Evolutionary conservation across 2,888 invertebrate species (phyloP).

Genomic region (Emesis castigata): DNA sequence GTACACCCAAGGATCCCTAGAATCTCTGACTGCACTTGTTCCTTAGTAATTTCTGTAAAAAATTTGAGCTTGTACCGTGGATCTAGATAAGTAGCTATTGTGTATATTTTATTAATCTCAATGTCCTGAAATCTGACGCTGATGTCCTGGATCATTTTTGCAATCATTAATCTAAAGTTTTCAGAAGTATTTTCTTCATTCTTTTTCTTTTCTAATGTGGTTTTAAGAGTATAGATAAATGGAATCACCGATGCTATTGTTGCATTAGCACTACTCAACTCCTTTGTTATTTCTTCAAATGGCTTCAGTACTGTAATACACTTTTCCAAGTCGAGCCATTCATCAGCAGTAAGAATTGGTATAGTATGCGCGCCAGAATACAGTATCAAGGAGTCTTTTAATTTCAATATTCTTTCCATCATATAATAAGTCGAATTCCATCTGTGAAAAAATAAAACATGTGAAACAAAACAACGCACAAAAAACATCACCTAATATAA

Average conservation of each 20-base stretch:
- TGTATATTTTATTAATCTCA: constrained; percentile 31
- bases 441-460: constrained; percentile 30
- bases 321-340: constrained; percentile 44
- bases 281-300: constrained; percentile 47
- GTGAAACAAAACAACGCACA: constrained; percentile 21
- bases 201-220: neutral
- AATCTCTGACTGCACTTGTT: neutral
- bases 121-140: constrained; percentile 16
- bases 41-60: constrained; percentile 19
- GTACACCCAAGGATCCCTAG: neutral
- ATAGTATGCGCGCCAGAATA: constrained; percentile 39
- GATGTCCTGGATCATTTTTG: constrained; percentile 9
- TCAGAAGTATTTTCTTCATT: neutral
- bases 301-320: constrained; percentile 36
- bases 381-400: constrained; percentile 21
- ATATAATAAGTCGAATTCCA: constrained; percentile 41
- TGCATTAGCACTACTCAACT: constrained; percentile 30
- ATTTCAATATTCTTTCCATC: constrained; percentile 27
- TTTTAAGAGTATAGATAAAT: neutral
- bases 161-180: constrained; percentile 1
- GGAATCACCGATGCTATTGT: neutral
- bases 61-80: constrained; percentile 43
- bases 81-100: constrained; percentile 43
- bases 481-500: constrained; percentile 20
- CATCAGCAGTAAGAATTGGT: constrained; percentile 37